These are phyloP conservation scores for Ptychoptera contaminata DNA, from an alignment of 2,888 invertebrate genomes.

Conservation along the genomic window DNA sequence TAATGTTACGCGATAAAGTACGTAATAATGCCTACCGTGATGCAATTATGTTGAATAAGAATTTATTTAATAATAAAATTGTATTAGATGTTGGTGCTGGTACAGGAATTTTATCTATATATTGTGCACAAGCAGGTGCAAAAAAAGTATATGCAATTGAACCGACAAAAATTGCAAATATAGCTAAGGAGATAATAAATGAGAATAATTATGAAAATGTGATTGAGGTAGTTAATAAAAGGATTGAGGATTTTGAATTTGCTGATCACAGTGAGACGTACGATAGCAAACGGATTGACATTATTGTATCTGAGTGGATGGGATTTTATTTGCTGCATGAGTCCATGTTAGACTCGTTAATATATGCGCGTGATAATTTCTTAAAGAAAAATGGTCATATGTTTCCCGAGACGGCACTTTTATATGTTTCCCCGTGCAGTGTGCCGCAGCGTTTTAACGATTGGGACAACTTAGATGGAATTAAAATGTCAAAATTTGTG, in stretches of 20 bases:
- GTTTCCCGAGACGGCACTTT: slow-evolving; percentile 53
- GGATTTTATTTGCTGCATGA: slow-evolving; percentile 91
- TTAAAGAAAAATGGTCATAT: slow-evolving; percentile 54
- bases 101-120: slow-evolving; percentile 76
- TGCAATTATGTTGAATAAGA: slow-evolving; percentile 54
- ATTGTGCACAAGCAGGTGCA: slow-evolving; percentile 81
- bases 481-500: slow-evolving; percentile 55
- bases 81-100: slow-evolving; percentile 80
- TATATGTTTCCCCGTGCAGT: slow-evolving; percentile 34
- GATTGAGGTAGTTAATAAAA: slow-evolving; percentile 45
- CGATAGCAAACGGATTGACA: slow-evolving; percentile 54
- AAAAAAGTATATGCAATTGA: slow-evolving; percentile 72
- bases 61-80: slow-evolving; percentile 55
- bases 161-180: slow-evolving; percentile 52
- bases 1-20: slow-evolving; percentile 62
- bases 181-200: slow-evolving; percentile 47
- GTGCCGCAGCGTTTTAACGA: slow-evolving; percentile 46
- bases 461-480: slow-evolving; percentile 69
- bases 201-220: slow-evolving; percentile 52
- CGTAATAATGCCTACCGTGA: slow-evolving; percentile 65
- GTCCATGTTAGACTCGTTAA: slow-evolving; percentile 85
- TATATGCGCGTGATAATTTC: slow-evolving; percentile 66
- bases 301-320: slow-evolving; percentile 97
- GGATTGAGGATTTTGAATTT: slow-evolving; percentile 41
- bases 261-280: slow-evolving; percentile 56